Evolutionary conservation across 2,113 vertebrate species (phyloP).

Genomic region (Illadopsis cleaveri): DNA sequence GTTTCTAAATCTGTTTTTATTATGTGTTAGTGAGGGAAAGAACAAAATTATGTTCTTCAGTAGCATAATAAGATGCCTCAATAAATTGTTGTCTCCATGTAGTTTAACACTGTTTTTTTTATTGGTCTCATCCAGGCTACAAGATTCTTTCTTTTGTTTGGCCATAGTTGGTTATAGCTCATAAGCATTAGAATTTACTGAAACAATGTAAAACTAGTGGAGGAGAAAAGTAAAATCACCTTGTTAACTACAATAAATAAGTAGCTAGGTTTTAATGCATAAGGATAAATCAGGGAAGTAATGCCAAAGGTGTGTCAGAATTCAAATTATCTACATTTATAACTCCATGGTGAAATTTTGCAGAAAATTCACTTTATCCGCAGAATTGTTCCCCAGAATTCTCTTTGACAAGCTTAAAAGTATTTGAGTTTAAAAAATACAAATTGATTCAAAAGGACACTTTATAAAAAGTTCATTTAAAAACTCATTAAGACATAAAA

Average conservation of each 20-base stretch:
- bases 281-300: neutral
- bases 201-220: neutral
- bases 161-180: neutral
- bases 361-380: neutral
- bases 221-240: neutral
- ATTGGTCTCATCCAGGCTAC: neutral
- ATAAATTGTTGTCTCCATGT: neutral
- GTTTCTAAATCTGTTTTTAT: neutral
- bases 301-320: neutral
- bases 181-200: neutral
- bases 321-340: neutral
- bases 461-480: neutral
- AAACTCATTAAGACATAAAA: too few relatives aligned
- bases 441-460: neutral
- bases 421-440: neutral
- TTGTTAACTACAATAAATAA: neutral
- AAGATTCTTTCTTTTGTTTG: neutral
- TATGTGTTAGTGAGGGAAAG: neutral
- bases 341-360: neutral
- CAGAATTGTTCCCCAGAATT: neutral
- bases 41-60: neutral
- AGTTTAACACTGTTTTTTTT: neutral
- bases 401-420: neutral
- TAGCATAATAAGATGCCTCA: neutral
- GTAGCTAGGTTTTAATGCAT: neutral